These are phyloP conservation scores for Pavo muticus DNA, from an alignment of 2,113 vertebrate genomes.

Conservation along the genomic window DNA sequence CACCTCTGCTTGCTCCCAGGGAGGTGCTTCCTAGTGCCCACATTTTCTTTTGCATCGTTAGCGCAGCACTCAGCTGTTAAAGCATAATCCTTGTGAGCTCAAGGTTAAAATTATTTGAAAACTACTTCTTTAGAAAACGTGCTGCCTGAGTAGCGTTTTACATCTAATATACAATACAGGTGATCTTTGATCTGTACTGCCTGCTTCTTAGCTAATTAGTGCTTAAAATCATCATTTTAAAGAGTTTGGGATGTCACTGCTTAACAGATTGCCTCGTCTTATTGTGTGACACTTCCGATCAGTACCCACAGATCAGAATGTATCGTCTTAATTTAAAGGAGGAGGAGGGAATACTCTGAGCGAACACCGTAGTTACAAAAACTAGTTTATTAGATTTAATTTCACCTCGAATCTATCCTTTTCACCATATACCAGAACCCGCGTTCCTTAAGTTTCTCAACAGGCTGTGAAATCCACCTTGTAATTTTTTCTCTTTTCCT, in stretches of 20 bases:
- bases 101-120: conserved; percentile 3
- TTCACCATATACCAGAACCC: not conserved
- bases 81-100: not conserved
- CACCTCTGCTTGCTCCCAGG: not conserved
- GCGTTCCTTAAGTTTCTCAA: not conserved
- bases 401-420: not conserved
- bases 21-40: not conserved
- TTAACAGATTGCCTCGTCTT: conserved; percentile 30
- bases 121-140: not conserved
- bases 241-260: not conserved
- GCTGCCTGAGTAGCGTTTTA: not conserved
- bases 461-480: not conserved
- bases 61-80: not conserved
- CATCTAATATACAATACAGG: not conserved
- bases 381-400: not conserved
- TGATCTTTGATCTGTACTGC: conserved; percentile 26
- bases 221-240: not conserved
- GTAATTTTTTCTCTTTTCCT: not conserved
- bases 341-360: not conserved
- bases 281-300: not conserved
- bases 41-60: fast-evolving
- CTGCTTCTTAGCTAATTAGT: conserved; percentile 41
- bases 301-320: not conserved
- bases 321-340: not conserved
- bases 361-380: not conserved